Conservation (phyloP, 2,797 vertebrate genomes). For the Sebastes variabilis region DNA sequence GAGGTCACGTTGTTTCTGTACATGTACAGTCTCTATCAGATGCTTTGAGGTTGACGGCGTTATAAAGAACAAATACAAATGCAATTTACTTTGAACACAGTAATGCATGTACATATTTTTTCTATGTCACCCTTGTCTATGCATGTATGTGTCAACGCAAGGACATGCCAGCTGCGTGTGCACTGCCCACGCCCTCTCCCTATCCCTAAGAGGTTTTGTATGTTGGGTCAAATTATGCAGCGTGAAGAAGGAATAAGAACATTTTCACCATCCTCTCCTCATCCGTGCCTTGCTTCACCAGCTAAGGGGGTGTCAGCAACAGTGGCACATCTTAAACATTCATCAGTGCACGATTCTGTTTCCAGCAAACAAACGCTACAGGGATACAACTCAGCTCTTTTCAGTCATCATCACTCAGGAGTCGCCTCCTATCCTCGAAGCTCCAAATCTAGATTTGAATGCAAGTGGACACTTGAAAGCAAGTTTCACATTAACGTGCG, state of each 20-base stretch:
- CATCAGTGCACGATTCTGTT: conserved; percentile 52
- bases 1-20: not conserved
- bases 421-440: conserved; percentile 13
- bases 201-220: conserved; percentile 43
- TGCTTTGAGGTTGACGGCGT: not conserved
- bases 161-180: conserved; percentile 3
- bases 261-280: not conserved
- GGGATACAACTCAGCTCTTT: conserved; percentile 41
- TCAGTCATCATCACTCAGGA: conserved; percentile 50
- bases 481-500: conserved; percentile 15
- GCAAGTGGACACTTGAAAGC: conserved; percentile 41
- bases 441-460: conserved; percentile 30
- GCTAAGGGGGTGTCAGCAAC: conserved; percentile 24
- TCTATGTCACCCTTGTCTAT: not conserved
- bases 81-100: not conserved
- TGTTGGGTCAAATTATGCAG: conserved; percentile 47
- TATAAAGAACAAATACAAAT: not conserved
- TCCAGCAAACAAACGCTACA: conserved; percentile 46
- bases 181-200: not conserved
- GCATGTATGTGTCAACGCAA: not conserved
- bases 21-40: not conserved
- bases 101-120: not conserved
- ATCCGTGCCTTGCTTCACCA: conserved; percentile 2
- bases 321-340: conserved; percentile 58
- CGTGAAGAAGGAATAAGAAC: conserved; percentile 21